Evolutionary conservation across 2,888 invertebrate genomes (phyloP), one percentile per base, ranked within the genome.

Genomic region (Lycocerus yunnanus): DNA sequence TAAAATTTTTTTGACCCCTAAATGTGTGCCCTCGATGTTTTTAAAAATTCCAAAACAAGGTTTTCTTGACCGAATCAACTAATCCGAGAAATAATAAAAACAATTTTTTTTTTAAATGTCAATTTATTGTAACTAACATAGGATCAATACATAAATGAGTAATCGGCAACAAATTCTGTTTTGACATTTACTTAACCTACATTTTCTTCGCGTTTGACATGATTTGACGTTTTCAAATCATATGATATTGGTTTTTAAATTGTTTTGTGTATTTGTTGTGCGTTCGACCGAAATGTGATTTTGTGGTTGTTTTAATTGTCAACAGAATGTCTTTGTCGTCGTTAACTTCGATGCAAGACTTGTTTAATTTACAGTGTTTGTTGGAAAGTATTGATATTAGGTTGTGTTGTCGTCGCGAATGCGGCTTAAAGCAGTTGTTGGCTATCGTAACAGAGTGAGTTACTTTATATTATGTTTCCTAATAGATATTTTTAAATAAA

Each of bases 341-440:
- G 15, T 20, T 68, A 20, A 65, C 77, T 18, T 71, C 79, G 61
- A 77, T 82, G 71, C 84, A 86, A 76, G 84, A 86, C 75, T 82
- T 87, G 73, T 88, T 88, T 79, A 83, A 85, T 78, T 78, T 87
- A 71, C 85, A 85, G 81, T 85, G 86, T 73, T 78, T 88, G 24
- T 78, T 87, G 76, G 82, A 84, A 76, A 86, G 87, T 80, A 85
- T 87, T 70, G 82, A 84, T 73, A 84, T 88, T 68, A 84, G 84
- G 78, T 79, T 86, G 74, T 84, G 86, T 81, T 82, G 85, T 66
- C 81, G 87, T 73, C 85, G 85, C 74, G 86, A 87, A 81, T 85
- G 83, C 84, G 87, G 87, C 68, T 85, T 87, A 61, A 88, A 87
- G 81, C 87, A 87, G 81, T 78, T 88, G 74, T 73, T 87, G 73